phyloP scores from a whole-genome alignment of 2,113 vertebrate species.

The Gallinago undulata region DNA sequence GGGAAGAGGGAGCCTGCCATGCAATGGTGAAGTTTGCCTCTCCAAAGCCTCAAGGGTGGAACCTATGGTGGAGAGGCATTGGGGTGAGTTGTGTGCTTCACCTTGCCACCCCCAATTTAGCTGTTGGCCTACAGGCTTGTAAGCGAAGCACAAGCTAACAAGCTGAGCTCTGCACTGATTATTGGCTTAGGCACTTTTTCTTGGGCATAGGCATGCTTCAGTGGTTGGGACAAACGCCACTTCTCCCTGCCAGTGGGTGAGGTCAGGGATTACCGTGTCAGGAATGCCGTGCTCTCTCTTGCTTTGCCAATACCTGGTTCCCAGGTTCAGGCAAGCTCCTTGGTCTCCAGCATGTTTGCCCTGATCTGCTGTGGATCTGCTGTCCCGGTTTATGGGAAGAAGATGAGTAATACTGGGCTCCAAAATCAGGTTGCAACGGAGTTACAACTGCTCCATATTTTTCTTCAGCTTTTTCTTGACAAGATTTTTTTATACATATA shows the following conservation, averaged over 20 bases:
- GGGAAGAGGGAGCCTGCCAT: not conserved
- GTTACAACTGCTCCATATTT: not conserved
- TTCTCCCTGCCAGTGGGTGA: not conserved
- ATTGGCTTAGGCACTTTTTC: not conserved
- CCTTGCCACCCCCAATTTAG: not conserved
- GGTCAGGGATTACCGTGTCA: accelerated
- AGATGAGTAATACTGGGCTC: not conserved
- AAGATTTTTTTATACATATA: not conserved
- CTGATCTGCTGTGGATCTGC: not conserved
- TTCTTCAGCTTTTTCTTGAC: not conserved
- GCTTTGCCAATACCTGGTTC: not conserved
- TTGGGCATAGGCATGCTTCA: not conserved
- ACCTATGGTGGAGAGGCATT: not conserved
- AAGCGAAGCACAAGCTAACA: not conserved
- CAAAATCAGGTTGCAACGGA: not conserved
- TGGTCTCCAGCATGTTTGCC: not conserved
- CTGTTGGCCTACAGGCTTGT: not conserved
- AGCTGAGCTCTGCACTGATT: not conserved
- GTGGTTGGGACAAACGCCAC: not conserved
- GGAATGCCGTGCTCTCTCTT: not conserved
- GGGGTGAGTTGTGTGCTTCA: not conserved
- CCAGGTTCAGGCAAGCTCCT: not conserved
- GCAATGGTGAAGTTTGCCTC: not conserved
- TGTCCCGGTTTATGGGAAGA: not conserved
- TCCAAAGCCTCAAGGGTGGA: not conserved